A percentile compares a stretch with the other conserved stretches of the same genome.
Evolutionary conservation across 2,113 vertebrate species (phyloP).

Genomic region (Corvus hawaiiensis): DNA sequence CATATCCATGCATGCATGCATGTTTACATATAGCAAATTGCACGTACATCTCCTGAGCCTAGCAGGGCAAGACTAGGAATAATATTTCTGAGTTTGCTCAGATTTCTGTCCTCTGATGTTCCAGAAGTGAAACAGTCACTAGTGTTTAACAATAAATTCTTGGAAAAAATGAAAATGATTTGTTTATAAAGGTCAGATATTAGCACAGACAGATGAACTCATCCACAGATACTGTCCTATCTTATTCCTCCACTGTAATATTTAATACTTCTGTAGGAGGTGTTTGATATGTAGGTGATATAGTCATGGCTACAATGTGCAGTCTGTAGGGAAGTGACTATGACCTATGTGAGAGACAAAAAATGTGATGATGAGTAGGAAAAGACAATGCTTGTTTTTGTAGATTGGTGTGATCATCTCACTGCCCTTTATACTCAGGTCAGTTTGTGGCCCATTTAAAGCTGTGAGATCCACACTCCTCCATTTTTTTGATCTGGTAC

Average conservation of each 20-base stretch:
- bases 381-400: background rate
- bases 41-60: background rate
- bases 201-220: background rate
- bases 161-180: fast-evolving
- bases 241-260: background rate
- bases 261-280: background rate
- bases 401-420: background rate
- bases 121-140: background rate
- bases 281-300: background rate
- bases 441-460: background rate
- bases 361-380: background rate
- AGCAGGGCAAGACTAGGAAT: background rate
- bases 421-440: background rate
- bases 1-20: background rate
- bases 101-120: background rate
- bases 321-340: background rate
- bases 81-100: background rate
- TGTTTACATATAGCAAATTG: fast-evolving
- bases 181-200: background rate
- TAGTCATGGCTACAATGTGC: background rate
- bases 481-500: background rate
- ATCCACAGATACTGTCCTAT: background rate
- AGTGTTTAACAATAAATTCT: background rate
- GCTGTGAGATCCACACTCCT: background rate
- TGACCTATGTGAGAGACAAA: background rate